Evolutionary conservation across 2,888 invertebrate genomes (phyloP), one percentile per base, ranked within the genome.

Genomic region (Steromphala cineraria): DNA sequence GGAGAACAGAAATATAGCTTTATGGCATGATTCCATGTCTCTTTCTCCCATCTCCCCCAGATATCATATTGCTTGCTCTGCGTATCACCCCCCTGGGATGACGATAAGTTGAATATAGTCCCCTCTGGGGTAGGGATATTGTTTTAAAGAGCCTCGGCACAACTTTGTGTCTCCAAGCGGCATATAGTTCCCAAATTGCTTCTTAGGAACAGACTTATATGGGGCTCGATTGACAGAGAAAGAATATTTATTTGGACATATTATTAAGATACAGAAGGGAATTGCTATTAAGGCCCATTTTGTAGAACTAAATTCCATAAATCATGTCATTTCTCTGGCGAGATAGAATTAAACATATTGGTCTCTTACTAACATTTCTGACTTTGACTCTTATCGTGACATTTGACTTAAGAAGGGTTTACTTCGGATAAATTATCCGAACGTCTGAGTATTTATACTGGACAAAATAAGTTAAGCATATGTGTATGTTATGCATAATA

Each of bases 131-230:
- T 62, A 62, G 62, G 62, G 62, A 62, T 62, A 62, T 62, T 62
- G 62, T 62, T 62, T 62, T 62, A 62, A 62, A 62, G 62, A 62
- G 62, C 62, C 62, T 24, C 8, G 15, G 62, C 28, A 28, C 62
- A 62, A 28, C 62, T 62, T 13, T 24, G 62, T 62, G 62, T 62
- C 62, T 62, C 62, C 62, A 17, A 62, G 62, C 62, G 62, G 24
- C 62, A 62, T 62, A 62, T 62, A 62, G 62, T 62, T 62, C 62
- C 62, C 62, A 62, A 62, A 62, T 62, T 62, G 62, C 62, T 62
- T 62, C 62, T 62, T 62, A 24, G 28, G 17, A 62, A 24, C 28
- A 62, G 62, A 28, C 62, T 15, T 62, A 62, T 62, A 62, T 62
- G 19, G 24, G 28, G 17, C 24, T 46, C 46, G 62, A 62, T 62